Base-by-base conservation (phyloP, 2,888 invertebrate genomes). In the Dione vanillae region DNA sequence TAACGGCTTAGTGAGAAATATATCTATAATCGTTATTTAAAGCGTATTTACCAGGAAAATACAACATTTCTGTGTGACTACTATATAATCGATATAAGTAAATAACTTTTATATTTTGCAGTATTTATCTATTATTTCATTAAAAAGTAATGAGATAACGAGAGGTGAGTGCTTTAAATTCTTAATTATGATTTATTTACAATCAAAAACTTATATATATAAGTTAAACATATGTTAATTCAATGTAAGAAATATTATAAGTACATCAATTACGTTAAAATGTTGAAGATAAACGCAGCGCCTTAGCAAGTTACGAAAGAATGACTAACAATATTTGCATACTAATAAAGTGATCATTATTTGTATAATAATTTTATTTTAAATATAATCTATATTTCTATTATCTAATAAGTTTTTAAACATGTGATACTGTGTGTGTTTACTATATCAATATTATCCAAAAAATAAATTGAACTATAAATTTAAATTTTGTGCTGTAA, bases 141-240 rank as follows among this genome's bases (percentile, higher is more conserved):
- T 87, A 87, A 89, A 61, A 87, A 87, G 83, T 85, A 85, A 91
- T 91, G 88, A 90, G 84, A 83, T 87, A 87, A 83, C 83, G 78
- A 80, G 79, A 89, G 88, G 91, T 92, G 78, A 84, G 82, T 73
- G 69, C 58, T 61, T 19, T 47, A 56, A 51, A 41, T 54, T 35
- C 19, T 27, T 66, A 73, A 51, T 12, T 19, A 20, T 41, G 20
- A 51, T 51, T 11, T 47, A n/a, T 47, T 10, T 35, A 9, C 47
- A 11, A 35, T 27, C 2, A 20, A n/a, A 47, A 27, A 40, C 7
- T n/a, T n/a, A 27, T 43, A 35, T 27, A 8, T 5, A 12, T 43
- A 12, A 35, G 16, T 61, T 65, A 58, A 62, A 59, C 47, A 41
- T 56, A 61, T 45, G 59, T 61, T 45, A 68, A 67, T 58, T 43